A percentile compares a stretch with the other conserved stretches of the same genome.
Evolutionary conservation across 2,797 vertebrate genomes (phyloP).

Genomic region (Columba guinea): DNA sequence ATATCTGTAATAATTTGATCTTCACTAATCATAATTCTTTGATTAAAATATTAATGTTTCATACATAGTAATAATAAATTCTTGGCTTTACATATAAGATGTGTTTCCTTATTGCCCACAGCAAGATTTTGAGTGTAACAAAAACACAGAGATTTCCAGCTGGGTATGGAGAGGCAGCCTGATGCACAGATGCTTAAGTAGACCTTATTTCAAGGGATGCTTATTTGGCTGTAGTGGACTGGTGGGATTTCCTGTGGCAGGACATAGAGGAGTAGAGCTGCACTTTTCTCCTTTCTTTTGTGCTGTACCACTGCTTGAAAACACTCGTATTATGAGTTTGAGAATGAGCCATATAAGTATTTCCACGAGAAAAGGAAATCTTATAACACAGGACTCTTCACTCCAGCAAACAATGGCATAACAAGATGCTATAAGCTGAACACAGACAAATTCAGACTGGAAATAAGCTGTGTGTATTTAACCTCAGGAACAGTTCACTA

Average conservation of each 20-base stretch:
- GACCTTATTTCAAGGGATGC: neutral
- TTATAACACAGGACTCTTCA: neutral
- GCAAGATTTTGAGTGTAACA: neutral
- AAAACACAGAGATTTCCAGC: neutral
- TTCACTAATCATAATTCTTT: neutral
- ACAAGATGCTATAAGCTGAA: neutral
- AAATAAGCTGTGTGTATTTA: neutral
- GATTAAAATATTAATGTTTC: neutral
- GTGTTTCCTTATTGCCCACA: neutral
- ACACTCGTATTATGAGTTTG: rapidly evolving
- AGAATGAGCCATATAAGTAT: neutral
- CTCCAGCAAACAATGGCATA: too few species aligned
- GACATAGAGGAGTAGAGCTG: neutral
- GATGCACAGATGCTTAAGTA: neutral
- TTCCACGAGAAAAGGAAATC: neutral
- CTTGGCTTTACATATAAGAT: neutral
- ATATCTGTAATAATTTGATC: neutral
- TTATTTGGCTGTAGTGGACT: neutral
- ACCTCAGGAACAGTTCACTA: neutral
- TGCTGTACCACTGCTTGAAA: neutral
- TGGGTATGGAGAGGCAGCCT: neutral
- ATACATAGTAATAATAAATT: neutral
- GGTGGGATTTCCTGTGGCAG: neutral
- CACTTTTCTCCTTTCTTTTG: neutral
- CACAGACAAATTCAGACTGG: neutral